A percentile compares a stretch with the other conserved stretches of the same genome.
These are phyloP conservation scores for Malurus melanocephalus DNA, from an alignment of 2,113 vertebrate species.

Conservation along the genomic window DNA sequence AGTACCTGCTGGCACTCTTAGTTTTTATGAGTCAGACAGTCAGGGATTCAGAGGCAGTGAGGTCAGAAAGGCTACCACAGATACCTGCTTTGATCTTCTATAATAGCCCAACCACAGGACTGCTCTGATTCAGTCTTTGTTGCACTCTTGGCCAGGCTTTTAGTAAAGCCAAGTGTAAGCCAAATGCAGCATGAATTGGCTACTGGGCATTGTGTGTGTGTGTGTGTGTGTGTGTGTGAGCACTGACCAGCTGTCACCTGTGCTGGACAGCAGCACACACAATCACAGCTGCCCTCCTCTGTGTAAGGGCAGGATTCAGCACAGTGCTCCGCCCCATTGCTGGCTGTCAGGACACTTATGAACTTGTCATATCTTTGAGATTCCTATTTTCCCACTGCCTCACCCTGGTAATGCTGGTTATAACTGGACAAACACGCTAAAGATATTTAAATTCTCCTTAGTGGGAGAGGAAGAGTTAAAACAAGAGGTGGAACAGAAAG, in stretches of 20 bases:
- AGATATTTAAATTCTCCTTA: neutral
- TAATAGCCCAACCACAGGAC: neutral
- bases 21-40: neutral
- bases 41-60: neutral
- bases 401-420: neutral
- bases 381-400: neutral
- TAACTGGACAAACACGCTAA: neutral
- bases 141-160: neutral
- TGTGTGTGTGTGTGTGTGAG: neutral
- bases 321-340: rapidly evolving
- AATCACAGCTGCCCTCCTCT: neutral
- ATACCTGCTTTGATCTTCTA: neutral
- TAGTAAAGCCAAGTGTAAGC: neutral
- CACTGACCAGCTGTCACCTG: neutral
- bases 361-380: neutral
- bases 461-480: neutral
- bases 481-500: neutral
- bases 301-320: rapidly evolving
- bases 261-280: rapidly evolving
- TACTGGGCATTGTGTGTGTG: neutral
- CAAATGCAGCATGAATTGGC: neutral
- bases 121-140: neutral
- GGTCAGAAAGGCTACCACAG: neutral
- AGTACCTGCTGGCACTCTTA: neutral
- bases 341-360: neutral